phyloP scores from a whole-genome alignment of 2,888 invertebrate species.

The Allolobophora icterica region DNA sequence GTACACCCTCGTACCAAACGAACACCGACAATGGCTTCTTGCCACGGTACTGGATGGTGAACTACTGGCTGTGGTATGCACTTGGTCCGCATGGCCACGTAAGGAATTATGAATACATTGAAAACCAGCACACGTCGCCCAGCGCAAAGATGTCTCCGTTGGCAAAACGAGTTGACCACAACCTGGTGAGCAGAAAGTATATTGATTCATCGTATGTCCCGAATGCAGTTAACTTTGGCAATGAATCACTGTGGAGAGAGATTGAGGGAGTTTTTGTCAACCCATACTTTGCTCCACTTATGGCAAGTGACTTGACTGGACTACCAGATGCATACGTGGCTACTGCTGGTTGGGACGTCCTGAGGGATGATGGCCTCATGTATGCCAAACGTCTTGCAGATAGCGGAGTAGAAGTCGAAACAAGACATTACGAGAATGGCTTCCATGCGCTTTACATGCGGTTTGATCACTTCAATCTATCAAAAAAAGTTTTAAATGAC shows the following conservation, averaged over 20 bases:
- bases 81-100: conserved; percentile 35
- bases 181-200: conserved; percentile 29
- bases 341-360: conserved; percentile 64
- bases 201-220: conserved; percentile 33
- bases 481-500: conserved; percentile 33
- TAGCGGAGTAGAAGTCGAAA: conserved; percentile 55
- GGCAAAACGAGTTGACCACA: conserved; percentile 32
- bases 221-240: conserved; percentile 28
- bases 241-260: conserved; percentile 39
- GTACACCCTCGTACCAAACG: conserved; percentile 47
- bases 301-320: conserved; percentile 54
- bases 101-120: conserved; percentile 19
- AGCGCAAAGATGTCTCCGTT: conserved; percentile 27
- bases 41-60: conserved; percentile 40
- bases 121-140: conserved; percentile 39
- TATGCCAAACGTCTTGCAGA: conserved; percentile 60
- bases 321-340: conserved; percentile 62
- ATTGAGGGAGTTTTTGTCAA: conserved; percentile 51
- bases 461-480: conserved; percentile 28
- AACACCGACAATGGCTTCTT: conserved; percentile 39
- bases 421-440: conserved; percentile 54
- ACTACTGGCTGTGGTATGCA: conserved; percentile 46
- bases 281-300: conserved; percentile 62
- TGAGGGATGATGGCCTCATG: conserved; percentile 65
- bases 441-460: conserved; percentile 56